Conservation (phyloP, 37 sponge, comb jelly and placozoan species). For the Aplysina aerophoba region DNA sequence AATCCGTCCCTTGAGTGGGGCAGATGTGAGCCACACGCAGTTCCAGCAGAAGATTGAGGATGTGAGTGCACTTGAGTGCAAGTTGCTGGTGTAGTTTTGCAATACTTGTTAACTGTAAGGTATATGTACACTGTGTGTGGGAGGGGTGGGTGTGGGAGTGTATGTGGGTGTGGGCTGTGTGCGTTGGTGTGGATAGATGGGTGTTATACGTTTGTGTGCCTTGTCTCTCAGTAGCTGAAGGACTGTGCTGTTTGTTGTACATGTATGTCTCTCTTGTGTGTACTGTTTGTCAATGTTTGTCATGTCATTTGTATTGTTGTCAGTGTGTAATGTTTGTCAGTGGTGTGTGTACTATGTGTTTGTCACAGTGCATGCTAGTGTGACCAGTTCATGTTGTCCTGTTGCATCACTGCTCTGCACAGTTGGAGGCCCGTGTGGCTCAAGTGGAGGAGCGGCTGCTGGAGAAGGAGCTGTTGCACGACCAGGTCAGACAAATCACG, state of each 20-base stretch:
- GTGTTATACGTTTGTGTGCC: no score
- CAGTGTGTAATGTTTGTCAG: no score
- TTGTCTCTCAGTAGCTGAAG: no score
- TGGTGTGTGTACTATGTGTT: neutral
- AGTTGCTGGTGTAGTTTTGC: no score
- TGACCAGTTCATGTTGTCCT: neutral
- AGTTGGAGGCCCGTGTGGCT: constrained; percentile 67
- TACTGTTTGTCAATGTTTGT: no score
- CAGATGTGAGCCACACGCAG: constrained; percentile 58
- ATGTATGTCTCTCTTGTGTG: no score
- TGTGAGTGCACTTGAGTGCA: constrained; percentile 24
- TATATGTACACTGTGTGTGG: neutral
- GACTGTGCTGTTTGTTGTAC: no score
- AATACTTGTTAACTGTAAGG: neutral
- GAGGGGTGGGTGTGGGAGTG: no score
- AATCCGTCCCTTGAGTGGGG: constrained; percentile 72
- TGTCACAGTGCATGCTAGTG: neutral
- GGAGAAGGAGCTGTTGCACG: constrained; percentile 94
- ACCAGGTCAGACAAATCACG: constrained; percentile 85
- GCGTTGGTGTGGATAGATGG: no score
- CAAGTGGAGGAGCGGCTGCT: constrained; percentile 77
- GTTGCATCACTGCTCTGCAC: neutral
- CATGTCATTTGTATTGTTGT: no score
- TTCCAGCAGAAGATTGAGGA: constrained; percentile 68
- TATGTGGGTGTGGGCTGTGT: no score